These are phyloP conservation scores for Ophioninae sp. DNA, from an alignment of 2,888 invertebrate genomes.

Conservation along the genomic window DNA sequence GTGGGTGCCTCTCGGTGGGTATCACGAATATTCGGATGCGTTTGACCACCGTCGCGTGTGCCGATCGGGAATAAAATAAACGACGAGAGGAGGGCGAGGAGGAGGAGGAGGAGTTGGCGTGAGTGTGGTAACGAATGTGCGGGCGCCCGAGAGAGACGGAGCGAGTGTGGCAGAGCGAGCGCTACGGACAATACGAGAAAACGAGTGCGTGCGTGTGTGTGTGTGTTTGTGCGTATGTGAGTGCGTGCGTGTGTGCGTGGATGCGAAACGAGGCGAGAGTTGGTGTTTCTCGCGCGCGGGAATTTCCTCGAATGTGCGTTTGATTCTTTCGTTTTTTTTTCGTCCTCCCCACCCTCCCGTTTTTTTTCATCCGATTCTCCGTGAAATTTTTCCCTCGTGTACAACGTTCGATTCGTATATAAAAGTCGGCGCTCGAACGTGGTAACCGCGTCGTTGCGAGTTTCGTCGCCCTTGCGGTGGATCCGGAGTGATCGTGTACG, in stretches of 20 bases:
- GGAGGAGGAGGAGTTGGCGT: constrained; percentile 52
- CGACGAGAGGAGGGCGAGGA: constrained; percentile 49
- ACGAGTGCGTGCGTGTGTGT: constrained; percentile 40
- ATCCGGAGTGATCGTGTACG: constrained; percentile 20
- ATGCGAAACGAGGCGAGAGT: constrained; percentile 76
- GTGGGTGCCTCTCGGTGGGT: constrained; percentile 75
- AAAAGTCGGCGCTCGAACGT: neutral
- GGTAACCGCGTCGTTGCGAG: too few species aligned
- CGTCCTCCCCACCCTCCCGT: constrained; percentile 73
- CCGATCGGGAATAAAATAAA: constrained; percentile 63
- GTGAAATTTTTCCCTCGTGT: constrained; percentile 24
- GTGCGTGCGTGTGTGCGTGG: constrained; percentile 64
- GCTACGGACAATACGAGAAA: constrained; percentile 41
- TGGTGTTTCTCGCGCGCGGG: constrained; percentile 77
- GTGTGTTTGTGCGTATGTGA: constrained; percentile 31
- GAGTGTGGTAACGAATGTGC: constrained; percentile 32
- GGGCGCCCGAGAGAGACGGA: constrained; percentile 40
- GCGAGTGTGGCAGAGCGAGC: constrained; percentile 36
- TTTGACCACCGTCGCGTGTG: constrained; percentile 53
- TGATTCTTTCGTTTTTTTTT: constrained; percentile 70
- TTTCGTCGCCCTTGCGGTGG: constrained; percentile 21
- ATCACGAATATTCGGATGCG: constrained; percentile 64
- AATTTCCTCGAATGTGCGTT: constrained; percentile 77
- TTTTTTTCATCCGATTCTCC: constrained; percentile 18
- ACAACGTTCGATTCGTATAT: neutral